Conservation (phyloP, 2,113 vertebrate genomes). For the Muntiacus muntjak region DNA sequence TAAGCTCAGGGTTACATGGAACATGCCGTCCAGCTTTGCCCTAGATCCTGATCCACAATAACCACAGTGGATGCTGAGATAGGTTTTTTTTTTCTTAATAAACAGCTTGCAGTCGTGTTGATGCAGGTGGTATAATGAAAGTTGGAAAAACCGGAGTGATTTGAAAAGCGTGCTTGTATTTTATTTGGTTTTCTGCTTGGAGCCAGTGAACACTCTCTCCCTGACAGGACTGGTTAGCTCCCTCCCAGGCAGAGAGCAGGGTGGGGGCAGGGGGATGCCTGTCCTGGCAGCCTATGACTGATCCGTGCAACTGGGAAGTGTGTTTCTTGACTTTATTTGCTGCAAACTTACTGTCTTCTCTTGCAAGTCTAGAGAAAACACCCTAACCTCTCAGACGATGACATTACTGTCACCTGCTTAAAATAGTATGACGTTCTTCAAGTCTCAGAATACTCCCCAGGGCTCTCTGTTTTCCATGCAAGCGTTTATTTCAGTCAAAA, state of each 20-base stretch:
- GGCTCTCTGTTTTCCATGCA: conserved; percentile 80
- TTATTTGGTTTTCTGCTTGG: not conserved
- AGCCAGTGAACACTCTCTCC: not conserved
- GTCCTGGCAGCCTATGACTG: not conserved
- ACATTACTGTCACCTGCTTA: conserved; percentile 86
- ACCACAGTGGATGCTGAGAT: accelerated
- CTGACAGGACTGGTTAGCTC: not conserved
- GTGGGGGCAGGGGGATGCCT: not conserved
- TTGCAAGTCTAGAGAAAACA: conserved; percentile 63
- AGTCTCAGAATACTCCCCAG: conserved; percentile 78
- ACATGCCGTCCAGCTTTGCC: not conserved
- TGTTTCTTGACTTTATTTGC: conserved; percentile 35
- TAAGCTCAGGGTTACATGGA: not conserved
- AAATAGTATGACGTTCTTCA: conserved; percentile 81
- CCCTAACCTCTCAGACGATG: conserved; percentile 73
- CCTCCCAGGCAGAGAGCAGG: not conserved
- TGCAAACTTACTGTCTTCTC: conserved; percentile 55
- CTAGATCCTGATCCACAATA: accelerated
- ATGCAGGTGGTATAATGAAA: not conserved
- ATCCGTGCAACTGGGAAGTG: conserved; percentile 3
- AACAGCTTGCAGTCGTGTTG: accelerated
- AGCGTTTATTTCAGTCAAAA: conserved; percentile 84
- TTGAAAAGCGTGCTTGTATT: not conserved
- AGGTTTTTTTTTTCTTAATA: not conserved
- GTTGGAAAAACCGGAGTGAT: not conserved